Evolutionary conservation across 2,113 vertebrate genomes (phyloP).

Genomic region (Poicephalus gulielmi): DNA sequence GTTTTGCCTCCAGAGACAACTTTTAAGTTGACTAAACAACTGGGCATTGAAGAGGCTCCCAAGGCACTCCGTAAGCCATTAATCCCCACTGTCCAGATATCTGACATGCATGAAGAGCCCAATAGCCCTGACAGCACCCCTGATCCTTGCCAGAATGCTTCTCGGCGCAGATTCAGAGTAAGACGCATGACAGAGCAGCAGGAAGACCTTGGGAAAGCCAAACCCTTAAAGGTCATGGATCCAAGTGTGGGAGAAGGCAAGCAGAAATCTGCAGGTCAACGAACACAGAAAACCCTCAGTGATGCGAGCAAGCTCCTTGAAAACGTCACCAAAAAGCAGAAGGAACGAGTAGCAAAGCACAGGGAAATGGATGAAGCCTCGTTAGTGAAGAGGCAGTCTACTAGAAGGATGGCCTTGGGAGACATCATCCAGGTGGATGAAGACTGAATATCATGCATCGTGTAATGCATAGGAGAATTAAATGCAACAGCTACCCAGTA

Average conservation of each 20-base stretch:
- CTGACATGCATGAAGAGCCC: background rate
- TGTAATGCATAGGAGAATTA: background rate
- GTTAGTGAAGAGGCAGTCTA: constrained; percentile 32
- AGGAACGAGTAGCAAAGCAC: constrained; percentile 24
- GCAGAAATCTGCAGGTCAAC: constrained; percentile 50
- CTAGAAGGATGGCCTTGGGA: constrained; percentile 59
- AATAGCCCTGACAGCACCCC: background rate
- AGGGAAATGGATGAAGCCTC: constrained; percentile 34
- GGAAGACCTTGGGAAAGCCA: constrained; percentile 68
- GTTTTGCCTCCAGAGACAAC: constrained; percentile 30
- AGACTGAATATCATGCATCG: background rate
- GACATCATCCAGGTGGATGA: constrained; percentile 66
- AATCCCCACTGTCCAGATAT: background rate
- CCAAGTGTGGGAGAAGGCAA: constrained; percentile 62
- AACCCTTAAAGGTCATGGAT: constrained; percentile 58
- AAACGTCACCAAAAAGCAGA: constrained; percentile 65
- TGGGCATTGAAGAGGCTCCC: background rate
- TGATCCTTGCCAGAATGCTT: background rate
- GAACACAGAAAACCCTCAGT: constrained; percentile 51
- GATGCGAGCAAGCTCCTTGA: constrained; percentile 64
- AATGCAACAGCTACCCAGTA: background rate
- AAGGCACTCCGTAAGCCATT: background rate
- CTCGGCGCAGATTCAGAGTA: constrained; percentile 56
- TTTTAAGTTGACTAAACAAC: background rate
- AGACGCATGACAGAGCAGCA: constrained; percentile 62